Evolutionary conservation across 2,797 vertebrate species (phyloP).

Genomic region (Bovichtus variegatus): DNA sequence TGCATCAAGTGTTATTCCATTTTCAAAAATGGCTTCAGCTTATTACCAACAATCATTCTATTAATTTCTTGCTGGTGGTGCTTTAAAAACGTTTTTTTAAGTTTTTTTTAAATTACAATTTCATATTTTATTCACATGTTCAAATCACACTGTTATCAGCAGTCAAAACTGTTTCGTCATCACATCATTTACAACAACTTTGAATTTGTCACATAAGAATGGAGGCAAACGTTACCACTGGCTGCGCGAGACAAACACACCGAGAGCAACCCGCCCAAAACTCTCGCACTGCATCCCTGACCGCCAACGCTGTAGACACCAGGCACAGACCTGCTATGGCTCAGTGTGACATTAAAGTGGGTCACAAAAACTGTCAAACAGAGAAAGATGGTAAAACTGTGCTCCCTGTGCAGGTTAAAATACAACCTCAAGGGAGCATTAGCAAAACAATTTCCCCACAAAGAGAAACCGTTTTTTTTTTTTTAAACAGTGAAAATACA

Average conservation of each 20-base stretch:
- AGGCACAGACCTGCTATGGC: background rate
- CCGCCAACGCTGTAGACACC: background rate
- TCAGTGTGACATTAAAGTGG: background rate
- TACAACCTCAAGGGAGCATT: background rate
- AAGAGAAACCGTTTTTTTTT: constrained; percentile 8
- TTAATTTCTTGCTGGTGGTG: background rate
- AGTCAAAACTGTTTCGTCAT: constrained; percentile 5
- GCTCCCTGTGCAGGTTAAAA: background rate
- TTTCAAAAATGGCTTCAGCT: background rate
- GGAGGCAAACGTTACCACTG: background rate
- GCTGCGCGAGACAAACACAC: constrained; percentile 5
- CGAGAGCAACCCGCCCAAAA: background rate
- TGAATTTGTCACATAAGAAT: background rate
- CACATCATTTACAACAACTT: constrained; percentile 4
- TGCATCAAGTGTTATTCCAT: background rate
- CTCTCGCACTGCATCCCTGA: background rate
- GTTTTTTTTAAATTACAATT: constrained; percentile 3
- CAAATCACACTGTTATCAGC: constrained; percentile 13
- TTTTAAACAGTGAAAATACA: constrained; percentile 2
- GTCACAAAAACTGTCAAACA: background rate
- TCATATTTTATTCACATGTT: background rate
- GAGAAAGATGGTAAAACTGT: background rate
- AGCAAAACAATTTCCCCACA: constrained; percentile 9
- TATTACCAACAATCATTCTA: background rate
- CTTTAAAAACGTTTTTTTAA: constrained; percentile 10